These are phyloP conservation scores for Nezara viridula DNA, from an alignment of 2,888 invertebrate genomes.

Conservation along the genomic window DNA sequence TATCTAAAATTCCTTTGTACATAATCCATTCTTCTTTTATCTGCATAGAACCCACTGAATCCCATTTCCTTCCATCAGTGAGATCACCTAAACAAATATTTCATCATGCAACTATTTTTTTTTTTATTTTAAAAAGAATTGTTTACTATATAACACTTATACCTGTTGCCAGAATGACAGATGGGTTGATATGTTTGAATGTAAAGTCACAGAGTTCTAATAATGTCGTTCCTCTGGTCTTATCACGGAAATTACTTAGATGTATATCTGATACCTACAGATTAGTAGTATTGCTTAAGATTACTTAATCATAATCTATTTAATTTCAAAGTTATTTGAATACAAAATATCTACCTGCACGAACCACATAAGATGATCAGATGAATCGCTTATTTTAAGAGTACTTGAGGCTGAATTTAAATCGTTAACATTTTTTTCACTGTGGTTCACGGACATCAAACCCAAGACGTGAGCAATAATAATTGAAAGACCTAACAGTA, in stretches of 20 bases:
- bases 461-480: slow-evolving; percentile 79
- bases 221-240: slow-evolving; percentile 81
- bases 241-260: slow-evolving; percentile 86
- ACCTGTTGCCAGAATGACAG: slow-evolving; percentile 86
- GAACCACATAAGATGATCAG: slow-evolving; percentile 80
- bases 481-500: slow-evolving; percentile 77
- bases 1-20: slow-evolving; percentile 79
- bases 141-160: slow-evolving; percentile 54
- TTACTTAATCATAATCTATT: slow-evolving; percentile 48
- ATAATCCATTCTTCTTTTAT: slow-evolving; percentile 85
- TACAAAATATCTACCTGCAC: slow-evolving; percentile 74
- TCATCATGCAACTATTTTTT: background rate
- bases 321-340: background rate
- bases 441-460: slow-evolving; percentile 74
- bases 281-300: slow-evolving; percentile 60
- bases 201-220: slow-evolving; percentile 84
- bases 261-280: slow-evolving; percentile 90
- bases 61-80: slow-evolving; percentile 88
- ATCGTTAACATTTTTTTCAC: slow-evolving; percentile 57
- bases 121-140: background rate
- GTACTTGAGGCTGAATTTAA: background rate
- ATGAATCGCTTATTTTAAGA: slow-evolving; percentile 70
- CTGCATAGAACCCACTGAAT: slow-evolving; percentile 87
- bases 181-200: slow-evolving; percentile 80
- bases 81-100: slow-evolving; percentile 75